Base-by-base conservation (phyloP, 2,888 invertebrate species). In the Drosophila neonasuta region DNA sequence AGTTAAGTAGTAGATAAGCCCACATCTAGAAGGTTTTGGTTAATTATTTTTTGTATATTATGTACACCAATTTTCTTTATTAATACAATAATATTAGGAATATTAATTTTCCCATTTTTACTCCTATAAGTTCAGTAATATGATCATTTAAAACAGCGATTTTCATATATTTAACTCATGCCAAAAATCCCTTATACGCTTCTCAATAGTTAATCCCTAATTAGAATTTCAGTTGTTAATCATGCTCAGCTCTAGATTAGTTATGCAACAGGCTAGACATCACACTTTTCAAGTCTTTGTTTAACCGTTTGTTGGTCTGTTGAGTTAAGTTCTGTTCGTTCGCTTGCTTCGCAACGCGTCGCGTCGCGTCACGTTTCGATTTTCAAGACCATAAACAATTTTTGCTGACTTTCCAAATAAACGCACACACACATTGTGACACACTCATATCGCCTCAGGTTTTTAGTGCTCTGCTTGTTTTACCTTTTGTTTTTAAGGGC, bases 351-450 rank as follows among this genome's bases (percentile, higher is more conserved):
- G 17, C 17, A 20, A 20, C 15, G 45, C 51, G 81, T 75, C 84
- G 81, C 86, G 81, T 81, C 15, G 45, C 51, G 81, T 75, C 84
- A 84, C 86, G 81, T 81, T 77, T 74, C 73, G 54, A 32, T 70
- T 79, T 79, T 66, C 65, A 71, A 76, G 68, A 71, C 50, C 71
- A 71, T 78, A 74, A 74, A 68, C 64, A 77, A 68, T 85, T 74
- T 84, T 55, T 77, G 86, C 80, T 80, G 86, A 85, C 86, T 78
- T 64, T 71, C 46, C 50, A 66, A 52, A 68, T 51, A 32, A 49
- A 39, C 11, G 34, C 39, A 34, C 39, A 46, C 34, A 57, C 52
- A 36, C 42, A 20, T 24, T 24, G 24, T 24, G 24, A 24, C 20
- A 49, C 32, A 44, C 3, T 9, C 6, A 15, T 8, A 42, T 10